Evolutionary conservation across 1,140 invertebrate genomes (phyloP), one percentile per base, ranked within the genome.

Genomic region (Drosophila kanapiae): DNA sequence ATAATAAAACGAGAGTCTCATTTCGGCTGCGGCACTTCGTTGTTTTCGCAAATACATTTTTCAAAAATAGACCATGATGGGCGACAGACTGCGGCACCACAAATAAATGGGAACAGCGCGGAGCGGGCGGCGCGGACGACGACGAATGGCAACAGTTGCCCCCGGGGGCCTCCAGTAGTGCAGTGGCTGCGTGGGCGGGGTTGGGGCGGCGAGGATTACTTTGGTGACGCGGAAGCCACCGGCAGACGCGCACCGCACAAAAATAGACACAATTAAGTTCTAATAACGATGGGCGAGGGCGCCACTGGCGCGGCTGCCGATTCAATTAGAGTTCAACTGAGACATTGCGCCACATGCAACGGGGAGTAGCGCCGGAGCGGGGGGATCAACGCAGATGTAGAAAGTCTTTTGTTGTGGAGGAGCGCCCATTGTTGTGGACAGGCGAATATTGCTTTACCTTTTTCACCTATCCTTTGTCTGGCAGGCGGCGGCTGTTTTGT

Each of bases 251-350:
- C 54, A 75, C 59, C 78, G 86, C n/a, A 79, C 88, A 85, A 74
- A 90, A 90, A 90, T 90, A 90, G 82, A 85, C 62, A 79, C 85
- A 90, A 90, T 90, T 90, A 90, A 82, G 86, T 72, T 90, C 69
- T 91, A 85, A 82, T 91, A 91, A 82, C 79, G 79, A 78, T 75
- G 67, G 70, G 63, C 60, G 63, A 42, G 68, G 60, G 53, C 57
- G 57, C 53, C 27, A 51, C 65, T 29, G 53, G n/a, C 63, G 79
- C 51, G 49, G 45, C 76, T 84, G 77, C 71, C 83, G 86, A 78
- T 88, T 88, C 76, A 87, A 87, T 87, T 87, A 88, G 59, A 79
- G 74, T 78, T 84, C 60, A 84, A 78, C 63, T 75, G 69, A 82
- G 53, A 47, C 62, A 82, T 51, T 60, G 63, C 74, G 80, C 68